A percentile compares a stretch with the other conserved stretches of the same genome.
Conservation (phyloP, 2,888 invertebrate genomes). For the Agonopterix alstromeriana region DNA sequence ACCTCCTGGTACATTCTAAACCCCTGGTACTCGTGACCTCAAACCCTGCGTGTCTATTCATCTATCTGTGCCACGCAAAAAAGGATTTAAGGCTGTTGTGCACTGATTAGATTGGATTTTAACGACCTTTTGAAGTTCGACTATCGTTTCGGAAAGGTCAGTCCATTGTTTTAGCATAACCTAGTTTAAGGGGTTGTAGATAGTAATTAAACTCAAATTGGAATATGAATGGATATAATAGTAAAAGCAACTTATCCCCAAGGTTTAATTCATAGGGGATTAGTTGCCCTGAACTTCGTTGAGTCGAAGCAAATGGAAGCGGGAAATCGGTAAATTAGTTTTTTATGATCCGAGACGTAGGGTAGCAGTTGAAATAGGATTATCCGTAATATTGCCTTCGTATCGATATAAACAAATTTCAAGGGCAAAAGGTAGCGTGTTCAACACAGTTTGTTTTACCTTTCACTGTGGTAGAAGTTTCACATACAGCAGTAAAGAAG, state of each 20-base stretch:
- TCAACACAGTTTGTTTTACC: conserved; percentile 38
- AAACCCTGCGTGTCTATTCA: conserved; percentile 4
- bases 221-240: too few relatives aligned
- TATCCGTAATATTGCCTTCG: conserved; percentile 1
- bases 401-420: conserved; percentile 31
- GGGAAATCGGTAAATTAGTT: too few relatives aligned
- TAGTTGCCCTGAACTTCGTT: too few relatives aligned
- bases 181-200: too few relatives aligned
- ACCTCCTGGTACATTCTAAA: background rate
- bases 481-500: conserved; percentile 22
- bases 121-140: background rate
- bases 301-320: too few relatives aligned
- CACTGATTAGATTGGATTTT: background rate
- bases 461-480: conserved; percentile 33
- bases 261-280: too few relatives aligned
- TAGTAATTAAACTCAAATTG: too few relatives aligned
- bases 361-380: background rate
- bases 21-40: conserved; percentile 1
- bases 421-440: conserved; percentile 52
- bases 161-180: too few relatives aligned
- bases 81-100: background rate
- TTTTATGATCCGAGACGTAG: too few relatives aligned
- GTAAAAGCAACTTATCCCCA: too few relatives aligned
- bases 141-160: too few relatives aligned
- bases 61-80: background rate